Conservation (phyloP, 2,797 vertebrate genomes). For the Lagorchestes hirsutus region DNA sequence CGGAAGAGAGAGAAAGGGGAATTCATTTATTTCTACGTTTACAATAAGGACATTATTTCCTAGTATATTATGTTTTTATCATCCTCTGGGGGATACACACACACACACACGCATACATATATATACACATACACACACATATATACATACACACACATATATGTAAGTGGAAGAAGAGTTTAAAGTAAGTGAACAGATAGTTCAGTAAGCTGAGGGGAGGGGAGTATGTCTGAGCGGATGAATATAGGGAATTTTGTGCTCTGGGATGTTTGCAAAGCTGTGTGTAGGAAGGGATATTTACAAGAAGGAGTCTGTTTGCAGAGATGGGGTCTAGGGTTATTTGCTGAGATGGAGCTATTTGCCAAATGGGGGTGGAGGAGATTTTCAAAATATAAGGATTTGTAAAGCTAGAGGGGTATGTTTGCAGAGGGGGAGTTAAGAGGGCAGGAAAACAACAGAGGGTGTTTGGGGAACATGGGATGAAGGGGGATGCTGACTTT, state of each 20-base stretch:
- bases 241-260: not conserved
- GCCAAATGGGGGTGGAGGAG: conserved; percentile 12
- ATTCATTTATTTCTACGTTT: conserved; percentile 40
- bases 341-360: conserved; percentile 35
- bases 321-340: conserved; percentile 20
- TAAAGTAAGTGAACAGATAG: conserved; percentile 42
- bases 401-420: conserved; percentile 44
- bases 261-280: not conserved
- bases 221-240: not conserved
- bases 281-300: not conserved
- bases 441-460: not conserved
- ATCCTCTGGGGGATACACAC: no score
- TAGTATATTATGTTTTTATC: not conserved
- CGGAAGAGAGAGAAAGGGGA: not conserved
- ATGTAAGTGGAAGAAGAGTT: conserved; percentile 36
- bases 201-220: not conserved
- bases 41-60: conserved; percentile 15
- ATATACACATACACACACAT: no score
- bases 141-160: not conserved
- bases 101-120: no score
- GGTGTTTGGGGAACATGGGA: conserved; percentile 5
- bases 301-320: conserved; percentile 2
- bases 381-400: conserved; percentile 53
- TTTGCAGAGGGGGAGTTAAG: conserved; percentile 41
- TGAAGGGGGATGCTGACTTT: not conserved